Percentiles rank a stretch among this genome's conserved stretches.
Conservation (phyloP, 2,888 invertebrate genomes). For the Drosophila dives region DNA sequence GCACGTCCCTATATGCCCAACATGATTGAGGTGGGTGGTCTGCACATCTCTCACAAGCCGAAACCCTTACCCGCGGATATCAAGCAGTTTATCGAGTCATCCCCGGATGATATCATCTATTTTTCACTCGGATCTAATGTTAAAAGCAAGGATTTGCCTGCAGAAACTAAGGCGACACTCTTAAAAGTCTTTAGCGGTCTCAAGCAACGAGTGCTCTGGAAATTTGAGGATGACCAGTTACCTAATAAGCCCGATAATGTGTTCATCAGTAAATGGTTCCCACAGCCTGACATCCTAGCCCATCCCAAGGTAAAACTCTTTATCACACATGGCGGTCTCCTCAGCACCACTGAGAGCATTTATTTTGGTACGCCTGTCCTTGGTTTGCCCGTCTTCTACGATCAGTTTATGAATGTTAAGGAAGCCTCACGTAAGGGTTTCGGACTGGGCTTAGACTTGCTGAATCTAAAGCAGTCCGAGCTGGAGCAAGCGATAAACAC, state of each 20-base stretch:
- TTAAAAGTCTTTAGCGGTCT: constrained; percentile 56
- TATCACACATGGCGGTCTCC: constrained; percentile 86
- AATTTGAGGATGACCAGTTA: constrained; percentile 82
- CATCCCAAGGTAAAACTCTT: constrained; percentile 85
- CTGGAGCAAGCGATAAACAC: constrained; percentile 56
- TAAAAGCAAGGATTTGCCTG: constrained; percentile 70
- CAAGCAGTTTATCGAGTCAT: constrained; percentile 82
- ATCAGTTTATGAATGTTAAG: constrained; percentile 83
- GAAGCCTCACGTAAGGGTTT: constrained; percentile 73
- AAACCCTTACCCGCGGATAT: constrained; percentile 79
- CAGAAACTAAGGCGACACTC: constrained; percentile 58
- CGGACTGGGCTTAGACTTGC: constrained; percentile 70
- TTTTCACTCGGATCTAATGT: constrained; percentile 85
- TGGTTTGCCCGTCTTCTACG: constrained; percentile 84
- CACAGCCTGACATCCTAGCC: constrained; percentile 84
- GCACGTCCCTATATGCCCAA: constrained; percentile 82
- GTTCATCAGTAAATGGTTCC: constrained; percentile 82
- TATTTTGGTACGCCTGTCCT: constrained; percentile 84
- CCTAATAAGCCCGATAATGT: constrained; percentile 79
- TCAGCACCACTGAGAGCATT: constrained; percentile 85
- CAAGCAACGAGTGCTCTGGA: constrained; percentile 83
- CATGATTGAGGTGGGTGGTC: constrained; percentile 83
- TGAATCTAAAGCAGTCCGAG: constrained; percentile 36
- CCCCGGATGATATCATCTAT: constrained; percentile 84
- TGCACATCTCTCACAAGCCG: constrained; percentile 75